Evolutionary conservation across 2,888 invertebrate genomes (phyloP), one percentile per base, ranked within the genome.

Genomic region (Hartigia nigra): DNA sequence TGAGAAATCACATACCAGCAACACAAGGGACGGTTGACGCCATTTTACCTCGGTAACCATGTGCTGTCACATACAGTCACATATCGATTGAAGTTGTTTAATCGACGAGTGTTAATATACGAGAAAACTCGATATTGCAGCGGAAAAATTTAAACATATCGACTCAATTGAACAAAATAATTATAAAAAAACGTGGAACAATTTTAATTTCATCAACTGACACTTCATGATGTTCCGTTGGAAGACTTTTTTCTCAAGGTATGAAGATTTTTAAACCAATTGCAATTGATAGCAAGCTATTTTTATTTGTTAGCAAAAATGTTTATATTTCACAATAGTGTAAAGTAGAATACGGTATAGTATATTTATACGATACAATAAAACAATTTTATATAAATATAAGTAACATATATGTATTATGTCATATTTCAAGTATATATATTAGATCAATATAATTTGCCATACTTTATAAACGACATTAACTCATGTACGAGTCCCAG

Each of bases 11-110:
- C 91, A 90, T 88, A 92, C 92, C 91, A 88, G 91, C 92, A 83
- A 92, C 88, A 85, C 91, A 91, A 86, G 92, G 92, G 84, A 91
- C 88, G 86, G 87, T 86, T 84, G 88, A 88, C 90, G 92, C 91
- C 92, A 92, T 92, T 91, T 91, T 92, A 88, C 85, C 85, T 86
- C 79, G 79, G 83, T 87, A 86, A 89, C 89, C 89, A 90, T 90
- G 90, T 89, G 90, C 85, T 86, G 75, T 37, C 37, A 36, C 36
- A 39, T 80, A 80, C 85, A 86, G 75, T 37, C 37, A 36, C 36
- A 39, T 80, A 80, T 80, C 79, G 81, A 70, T 74, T 72, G 14
- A n/a, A 34, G 31, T 72, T 72, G 72, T 31, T 32, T 31, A 31
- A 34, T 72, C 34, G 31, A 55, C 39, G 39, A 55, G 9, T 55